phyloP scores from a whole-genome alignment of 2,797 vertebrate species.

The Orestias chungarensis region DNA sequence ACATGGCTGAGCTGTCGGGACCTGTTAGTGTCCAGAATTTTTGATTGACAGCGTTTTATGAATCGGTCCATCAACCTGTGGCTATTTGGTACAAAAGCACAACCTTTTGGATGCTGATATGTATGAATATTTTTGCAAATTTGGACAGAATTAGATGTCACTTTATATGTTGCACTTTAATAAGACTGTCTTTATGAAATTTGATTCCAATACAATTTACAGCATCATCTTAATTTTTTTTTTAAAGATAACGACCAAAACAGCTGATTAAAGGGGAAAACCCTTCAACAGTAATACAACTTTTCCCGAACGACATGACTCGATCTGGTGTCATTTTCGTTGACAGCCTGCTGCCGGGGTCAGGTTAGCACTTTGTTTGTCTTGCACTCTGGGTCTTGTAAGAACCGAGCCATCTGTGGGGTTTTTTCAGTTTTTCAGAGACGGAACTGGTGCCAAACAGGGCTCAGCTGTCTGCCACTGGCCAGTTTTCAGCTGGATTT shows the following conservation, averaged over 20 bases:
- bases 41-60: constrained; percentile 75
- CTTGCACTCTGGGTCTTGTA: constrained; percentile 32
- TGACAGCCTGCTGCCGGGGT: constrained; percentile 31
- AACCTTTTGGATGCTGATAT: constrained; percentile 43
- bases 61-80: constrained; percentile 68
- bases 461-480: constrained; percentile 68
- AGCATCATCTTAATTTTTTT: constrained; percentile 43
- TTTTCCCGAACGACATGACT: neutral
- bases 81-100: constrained; percentile 58
- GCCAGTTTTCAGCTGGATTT: constrained; percentile 62
- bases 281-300: neutral
- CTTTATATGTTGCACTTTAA: constrained; percentile 69
- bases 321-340: constrained; percentile 6
- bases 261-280: constrained; percentile 44
- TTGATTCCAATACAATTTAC: constrained; percentile 22
- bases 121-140: constrained; percentile 56
- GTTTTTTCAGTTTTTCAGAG: constrained; percentile 49
- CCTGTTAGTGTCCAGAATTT: constrained; percentile 73
- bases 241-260: constrained; percentile 51
- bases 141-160: constrained; percentile 71
- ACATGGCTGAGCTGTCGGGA: constrained; percentile 66
- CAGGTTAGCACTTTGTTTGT: constrained; percentile 62
- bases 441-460: constrained; percentile 63
- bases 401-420: constrained; percentile 72
- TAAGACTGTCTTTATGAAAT: constrained; percentile 42